phyloP scores from a whole-genome alignment of 2,888 invertebrate genomes.

The Drosophila mimica region DNA sequence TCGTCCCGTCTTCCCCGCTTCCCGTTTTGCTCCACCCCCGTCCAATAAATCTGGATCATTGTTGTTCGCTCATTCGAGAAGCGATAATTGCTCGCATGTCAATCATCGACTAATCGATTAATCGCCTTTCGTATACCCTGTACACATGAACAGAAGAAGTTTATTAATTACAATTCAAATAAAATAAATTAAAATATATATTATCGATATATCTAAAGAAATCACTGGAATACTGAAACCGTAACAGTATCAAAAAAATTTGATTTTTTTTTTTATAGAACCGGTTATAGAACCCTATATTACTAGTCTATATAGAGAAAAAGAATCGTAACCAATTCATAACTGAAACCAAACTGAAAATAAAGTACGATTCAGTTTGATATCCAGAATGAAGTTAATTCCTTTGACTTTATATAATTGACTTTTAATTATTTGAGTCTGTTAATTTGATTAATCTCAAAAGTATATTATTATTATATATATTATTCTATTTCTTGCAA shows the following conservation, averaged over 20 bases:
- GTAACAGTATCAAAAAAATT: not conserved
- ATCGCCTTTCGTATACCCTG: slow-evolving; percentile 41
- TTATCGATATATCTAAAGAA: not conserved
- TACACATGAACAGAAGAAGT: too few species aligned
- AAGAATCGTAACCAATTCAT: not conserved
- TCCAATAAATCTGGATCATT: slow-evolving; percentile 15
- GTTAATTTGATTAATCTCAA: too few species aligned
- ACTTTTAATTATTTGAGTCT: not conserved
- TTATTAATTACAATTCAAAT: not conserved
- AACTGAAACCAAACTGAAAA: not conserved
- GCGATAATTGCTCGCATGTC: slow-evolving; percentile 60
- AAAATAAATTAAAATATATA: not conserved
- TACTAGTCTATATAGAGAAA: not conserved
- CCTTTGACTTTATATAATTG: not conserved
- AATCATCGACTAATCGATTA: slow-evolving; percentile 65
- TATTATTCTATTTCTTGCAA: too few species aligned
- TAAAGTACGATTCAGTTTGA: not conserved
- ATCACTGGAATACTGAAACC: not conserved
- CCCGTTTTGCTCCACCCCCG: slow-evolving; percentile 8
- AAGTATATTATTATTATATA: too few species aligned
- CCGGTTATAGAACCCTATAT: not conserved
- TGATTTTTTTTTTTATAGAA: not conserved
- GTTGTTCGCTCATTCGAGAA: slow-evolving; percentile 33
- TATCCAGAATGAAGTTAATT: not conserved
- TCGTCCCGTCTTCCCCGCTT: not conserved